These are phyloP conservation scores for Lophotis ruficrista DNA, from an alignment of 2,113 vertebrate species.

Conservation along the genomic window DNA sequence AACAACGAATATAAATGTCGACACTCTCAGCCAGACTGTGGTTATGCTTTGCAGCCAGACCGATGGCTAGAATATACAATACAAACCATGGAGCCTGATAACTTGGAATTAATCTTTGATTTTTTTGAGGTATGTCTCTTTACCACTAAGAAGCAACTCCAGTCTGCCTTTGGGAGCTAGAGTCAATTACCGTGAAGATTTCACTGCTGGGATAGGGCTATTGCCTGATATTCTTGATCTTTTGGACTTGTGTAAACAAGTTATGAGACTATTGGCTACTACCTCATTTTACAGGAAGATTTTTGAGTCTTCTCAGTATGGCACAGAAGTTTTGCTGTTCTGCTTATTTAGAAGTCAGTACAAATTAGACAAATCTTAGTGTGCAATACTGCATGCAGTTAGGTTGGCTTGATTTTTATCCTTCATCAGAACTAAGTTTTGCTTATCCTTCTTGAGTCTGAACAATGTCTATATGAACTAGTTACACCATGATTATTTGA, in stretches of 20 bases:
- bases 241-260: background rate
- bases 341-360: background rate
- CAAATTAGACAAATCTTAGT: background rate
- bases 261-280: background rate
- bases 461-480: background rate
- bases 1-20: slow-evolving; percentile 85
- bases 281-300: background rate
- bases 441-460: background rate
- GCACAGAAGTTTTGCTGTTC: background rate
- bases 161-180: background rate
- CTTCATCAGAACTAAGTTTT: background rate
- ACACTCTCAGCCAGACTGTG: slow-evolving; percentile 94
- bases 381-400: background rate
- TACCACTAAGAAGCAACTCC: background rate
- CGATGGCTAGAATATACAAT: slow-evolving; percentile 94
- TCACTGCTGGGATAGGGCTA: background rate
- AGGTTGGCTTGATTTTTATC: background rate
- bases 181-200: background rate
- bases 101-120: slow-evolving; percentile 94
- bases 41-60: slow-evolving; percentile 86
- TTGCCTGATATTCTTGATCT: background rate
- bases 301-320: background rate
- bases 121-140: slow-evolving; percentile 90
- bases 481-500: background rate
- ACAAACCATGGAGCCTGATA: slow-evolving; percentile 96